A percentile compares a stretch with the other conserved stretches of the same genome.
phyloP scores from a whole-genome alignment of 2,888 invertebrate species.

The Acrobasis suavella region DNA sequence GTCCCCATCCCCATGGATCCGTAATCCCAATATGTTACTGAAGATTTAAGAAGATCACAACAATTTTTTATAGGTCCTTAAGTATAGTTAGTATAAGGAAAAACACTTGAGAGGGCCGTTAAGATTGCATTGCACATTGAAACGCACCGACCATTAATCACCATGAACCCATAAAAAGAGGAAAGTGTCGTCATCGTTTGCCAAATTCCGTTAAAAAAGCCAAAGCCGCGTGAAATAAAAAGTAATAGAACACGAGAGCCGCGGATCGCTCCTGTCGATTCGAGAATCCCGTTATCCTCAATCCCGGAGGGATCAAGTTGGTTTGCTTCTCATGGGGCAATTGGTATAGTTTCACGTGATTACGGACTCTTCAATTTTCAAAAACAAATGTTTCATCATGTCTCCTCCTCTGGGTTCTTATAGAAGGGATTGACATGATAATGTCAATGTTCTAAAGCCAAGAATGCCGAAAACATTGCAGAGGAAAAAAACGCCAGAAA shows the following conservation, averaged over 20 bases:
- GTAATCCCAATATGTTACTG: too few species aligned
- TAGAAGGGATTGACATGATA: too few species aligned
- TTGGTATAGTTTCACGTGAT: background rate
- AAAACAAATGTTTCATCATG: too few species aligned
- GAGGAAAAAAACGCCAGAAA: too few species aligned
- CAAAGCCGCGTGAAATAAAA: conserved; percentile 21
- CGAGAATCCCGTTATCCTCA: conserved; percentile 32
- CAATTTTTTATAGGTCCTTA: too few species aligned
- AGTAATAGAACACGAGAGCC: conserved; percentile 13
- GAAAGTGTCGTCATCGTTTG: conserved; percentile 13
- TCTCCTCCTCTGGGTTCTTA: too few species aligned
- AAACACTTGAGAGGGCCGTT: background rate
- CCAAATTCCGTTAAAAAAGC: conserved; percentile 27
- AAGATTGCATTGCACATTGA: background rate
- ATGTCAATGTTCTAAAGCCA: too few species aligned
- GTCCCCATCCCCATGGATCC: too few species aligned
- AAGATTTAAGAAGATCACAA: too few species aligned
- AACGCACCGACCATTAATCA: background rate
- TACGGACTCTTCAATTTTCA: too few species aligned
- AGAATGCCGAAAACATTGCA: too few species aligned
- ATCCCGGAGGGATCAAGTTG: conserved; percentile 16
- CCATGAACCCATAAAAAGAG: conserved; percentile 13
- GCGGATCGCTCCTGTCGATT: conserved; percentile 29
- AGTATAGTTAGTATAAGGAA: too few species aligned
- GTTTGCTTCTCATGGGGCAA: background rate